These are phyloP conservation scores for Phrynosoma platyrhinos DNA, from an alignment of 2,113 vertebrate genomes.

Conservation along the genomic window DNA sequence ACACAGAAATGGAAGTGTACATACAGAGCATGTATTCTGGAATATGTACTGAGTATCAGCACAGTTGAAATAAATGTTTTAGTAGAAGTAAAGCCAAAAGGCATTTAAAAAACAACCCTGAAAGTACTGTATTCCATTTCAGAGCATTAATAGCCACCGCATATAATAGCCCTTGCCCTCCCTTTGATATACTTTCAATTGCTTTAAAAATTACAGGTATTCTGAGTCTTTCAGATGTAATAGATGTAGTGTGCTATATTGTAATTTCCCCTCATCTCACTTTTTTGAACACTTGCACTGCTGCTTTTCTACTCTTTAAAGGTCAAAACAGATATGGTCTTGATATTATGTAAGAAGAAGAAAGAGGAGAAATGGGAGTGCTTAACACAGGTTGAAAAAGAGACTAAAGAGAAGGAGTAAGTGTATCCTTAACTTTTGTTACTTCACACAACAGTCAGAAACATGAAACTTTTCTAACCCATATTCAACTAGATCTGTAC, in stretches of 20 bases:
- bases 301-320: slow-evolving; percentile 60
- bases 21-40: too few relatives aligned
- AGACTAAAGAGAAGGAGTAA: slow-evolving; percentile 96
- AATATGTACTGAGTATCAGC: too few relatives aligned
- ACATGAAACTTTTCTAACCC: not conserved
- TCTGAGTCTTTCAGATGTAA: not conserved
- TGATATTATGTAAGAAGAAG: slow-evolving; percentile 94
- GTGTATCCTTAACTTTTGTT: slow-evolving; percentile 59
- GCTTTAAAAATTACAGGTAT: not conserved
- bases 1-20: too few relatives aligned
- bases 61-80: too few relatives aligned
- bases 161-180: not conserved
- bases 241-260: not conserved
- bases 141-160: not conserved
- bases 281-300: not conserved
- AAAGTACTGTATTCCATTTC: not conserved
- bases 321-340: slow-evolving; percentile 94
- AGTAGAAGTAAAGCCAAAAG: too few relatives aligned
- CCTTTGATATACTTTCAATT: not conserved
- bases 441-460: not conserved
- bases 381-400: slow-evolving; percentile 93
- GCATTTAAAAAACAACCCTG: too few relatives aligned
- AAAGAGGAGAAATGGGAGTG: slow-evolving; percentile 91
- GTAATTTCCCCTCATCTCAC: not conserved
- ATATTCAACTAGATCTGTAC: not conserved